phyloP scores from a whole-genome alignment of 2,888 invertebrate species.

The Tolmerus cingulatus region DNA sequence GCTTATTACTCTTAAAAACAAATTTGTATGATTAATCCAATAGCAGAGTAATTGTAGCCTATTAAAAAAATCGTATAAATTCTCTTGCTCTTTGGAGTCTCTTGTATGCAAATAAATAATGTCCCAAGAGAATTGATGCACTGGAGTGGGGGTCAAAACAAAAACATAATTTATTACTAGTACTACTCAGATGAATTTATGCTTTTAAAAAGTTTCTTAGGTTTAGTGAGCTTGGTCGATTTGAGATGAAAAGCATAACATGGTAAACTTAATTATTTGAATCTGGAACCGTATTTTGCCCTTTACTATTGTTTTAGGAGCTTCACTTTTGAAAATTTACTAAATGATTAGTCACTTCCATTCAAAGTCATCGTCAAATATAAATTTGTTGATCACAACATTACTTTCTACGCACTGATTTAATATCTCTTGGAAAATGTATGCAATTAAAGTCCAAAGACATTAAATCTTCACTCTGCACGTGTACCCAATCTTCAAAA shows the following conservation, averaged over 20 bases:
- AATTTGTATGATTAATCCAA: neutral
- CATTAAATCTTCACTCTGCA: neutral
- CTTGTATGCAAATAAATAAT: neutral
- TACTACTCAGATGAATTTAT: neutral
- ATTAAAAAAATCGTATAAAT: neutral
- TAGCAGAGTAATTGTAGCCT: neutral
- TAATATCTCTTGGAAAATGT: neutral
- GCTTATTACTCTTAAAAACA: neutral
- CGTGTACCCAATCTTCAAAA: neutral
- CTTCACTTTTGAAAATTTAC: neutral
- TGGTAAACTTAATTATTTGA: neutral
- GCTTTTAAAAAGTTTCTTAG: neutral
- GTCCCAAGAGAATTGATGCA: too few species aligned
- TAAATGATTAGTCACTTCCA: neutral
- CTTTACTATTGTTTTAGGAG: neutral
- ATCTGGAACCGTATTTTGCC: neutral
- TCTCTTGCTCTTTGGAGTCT: neutral
- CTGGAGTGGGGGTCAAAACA: neutral
- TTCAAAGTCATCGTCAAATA: neutral
- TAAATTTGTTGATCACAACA: neutral
- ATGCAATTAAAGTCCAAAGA: neutral
- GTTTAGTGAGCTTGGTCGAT: neutral
- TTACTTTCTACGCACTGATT: neutral
- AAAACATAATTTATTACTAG: neutral
- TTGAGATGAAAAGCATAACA: neutral